These are phyloP conservation scores for Nothocercus nigrocapillus DNA, from an alignment of 2,113 vertebrate genomes.

Conservation along the genomic window DNA sequence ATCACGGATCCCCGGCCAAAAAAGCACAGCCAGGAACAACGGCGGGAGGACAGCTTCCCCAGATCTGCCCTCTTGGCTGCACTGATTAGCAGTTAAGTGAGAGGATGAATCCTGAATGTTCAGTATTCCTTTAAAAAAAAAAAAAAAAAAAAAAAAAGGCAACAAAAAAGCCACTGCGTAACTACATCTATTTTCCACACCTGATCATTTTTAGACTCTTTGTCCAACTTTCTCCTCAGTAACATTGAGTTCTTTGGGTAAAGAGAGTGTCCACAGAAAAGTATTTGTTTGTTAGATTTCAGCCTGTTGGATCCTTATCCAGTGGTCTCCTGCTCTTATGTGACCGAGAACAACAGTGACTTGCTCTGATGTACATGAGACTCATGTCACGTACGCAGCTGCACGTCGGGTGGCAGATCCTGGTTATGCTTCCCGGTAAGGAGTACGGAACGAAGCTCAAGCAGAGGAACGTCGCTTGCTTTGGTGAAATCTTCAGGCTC, in stretches of 20 bases:
- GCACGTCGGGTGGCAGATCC: not conserved
- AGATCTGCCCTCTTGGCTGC: not conserved
- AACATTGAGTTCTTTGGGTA: not conserved
- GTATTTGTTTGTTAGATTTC: not conserved
- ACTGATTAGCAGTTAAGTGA: not conserved
- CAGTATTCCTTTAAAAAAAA: not conserved
- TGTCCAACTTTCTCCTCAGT: not conserved
- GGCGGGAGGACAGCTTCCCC: not conserved
- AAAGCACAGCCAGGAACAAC: not conserved
- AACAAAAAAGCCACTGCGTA: not conserved
- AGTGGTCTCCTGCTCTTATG: not conserved
- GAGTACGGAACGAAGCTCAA: not conserved
- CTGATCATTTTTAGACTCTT: not conserved
- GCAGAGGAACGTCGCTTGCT: not conserved
- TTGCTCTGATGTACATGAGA: not conserved
- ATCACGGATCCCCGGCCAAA: not conserved
- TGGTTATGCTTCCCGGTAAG: not conserved
- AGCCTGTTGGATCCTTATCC: not conserved
- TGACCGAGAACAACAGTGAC: not conserved
- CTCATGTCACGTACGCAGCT: rapidly evolving
- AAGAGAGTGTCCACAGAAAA: not conserved
- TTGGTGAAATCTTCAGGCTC: not conserved
- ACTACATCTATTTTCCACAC: not conserved
- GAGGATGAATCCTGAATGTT: not conserved
- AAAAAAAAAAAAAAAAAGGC: not conserved